Base-by-base conservation (phyloP, 2,797 vertebrate genomes). In the Cryptoprocta ferox region DNA sequence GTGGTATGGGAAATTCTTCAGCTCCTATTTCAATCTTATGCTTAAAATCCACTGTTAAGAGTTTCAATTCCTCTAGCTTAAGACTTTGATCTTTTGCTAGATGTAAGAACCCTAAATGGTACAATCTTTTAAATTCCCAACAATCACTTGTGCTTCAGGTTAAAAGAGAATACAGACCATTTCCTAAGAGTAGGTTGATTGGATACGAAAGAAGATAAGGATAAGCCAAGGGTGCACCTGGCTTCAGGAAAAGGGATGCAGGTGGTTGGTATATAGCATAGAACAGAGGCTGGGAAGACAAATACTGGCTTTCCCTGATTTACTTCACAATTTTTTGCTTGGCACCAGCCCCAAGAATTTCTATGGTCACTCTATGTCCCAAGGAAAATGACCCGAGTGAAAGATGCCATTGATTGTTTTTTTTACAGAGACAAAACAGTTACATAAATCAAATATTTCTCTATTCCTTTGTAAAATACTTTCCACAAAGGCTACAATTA, bases 381-480 rank as follows among this genome's bases (percentile, higher is more conserved):
- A 90, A 93, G 42, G 42, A 92, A 91, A 87, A 83, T 13, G 37
- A 82, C 5, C 35, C 24, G 11, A 66, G 61, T 19, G 21, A 66
- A 63, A 90, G 24, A 85, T 4, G 14, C 11, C 30, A 56, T 2
- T 84, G 21, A 11, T 89, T n/a, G 56, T 42, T 65, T 53, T 84
- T 65, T 61, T 84, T 87, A 76, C 65, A 73, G 56, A 37, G 42
- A 95, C 18, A 73, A 80, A 73, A 66, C 1, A 90, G 39, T 59
- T 78, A 61, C 1, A 15, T 13, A 80, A 92, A 18, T 75, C 56
- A 73, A 85, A 35, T 10, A 86, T 70, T 37, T 39, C 48, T 91
- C 61, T 75, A 18, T 35, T 66, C 39, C 32, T 93, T 95, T 66
- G 83, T 70, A 97, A 81, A 90, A 39, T 37, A 59, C 19, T 7